Evolutionary conservation across 2,113 vertebrate genomes (phyloP).

Genomic region (Epinephelus moara): DNA sequence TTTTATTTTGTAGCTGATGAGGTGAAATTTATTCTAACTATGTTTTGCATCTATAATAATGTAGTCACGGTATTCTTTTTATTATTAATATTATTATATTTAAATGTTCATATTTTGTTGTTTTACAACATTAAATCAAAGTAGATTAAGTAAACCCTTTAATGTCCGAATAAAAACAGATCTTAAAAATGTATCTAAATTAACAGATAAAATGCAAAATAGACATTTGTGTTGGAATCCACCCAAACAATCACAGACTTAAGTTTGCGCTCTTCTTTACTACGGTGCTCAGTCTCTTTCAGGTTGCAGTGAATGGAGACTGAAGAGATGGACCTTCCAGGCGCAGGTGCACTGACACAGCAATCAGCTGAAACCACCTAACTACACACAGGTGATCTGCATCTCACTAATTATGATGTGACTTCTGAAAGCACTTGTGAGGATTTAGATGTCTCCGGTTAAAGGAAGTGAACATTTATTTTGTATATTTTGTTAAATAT

Average conservation of each 20-base stretch:
- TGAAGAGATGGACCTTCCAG: not conserved
- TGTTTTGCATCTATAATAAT: no score
- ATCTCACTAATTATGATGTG: not conserved
- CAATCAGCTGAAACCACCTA: not conserved
- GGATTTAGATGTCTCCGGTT: not conserved
- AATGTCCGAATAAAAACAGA: not conserved
- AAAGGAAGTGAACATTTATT: not conserved
- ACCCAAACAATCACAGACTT: not conserved
- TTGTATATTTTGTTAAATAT: not conserved
- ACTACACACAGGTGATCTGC: not conserved
- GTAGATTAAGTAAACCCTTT: not conserved
- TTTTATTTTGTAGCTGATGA: not conserved
- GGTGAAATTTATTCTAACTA: not conserved
- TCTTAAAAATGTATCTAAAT: not conserved
- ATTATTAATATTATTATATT: not conserved
- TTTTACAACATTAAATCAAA: not conserved
- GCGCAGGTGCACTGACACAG: not conserved
- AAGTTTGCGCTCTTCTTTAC: not conserved
- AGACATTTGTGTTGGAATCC: not conserved
- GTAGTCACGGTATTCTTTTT: no score
- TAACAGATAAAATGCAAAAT: not conserved
- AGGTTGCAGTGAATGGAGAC: not conserved
- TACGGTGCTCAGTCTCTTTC: not conserved
- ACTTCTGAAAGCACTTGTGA: not conserved
- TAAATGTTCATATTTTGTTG: not conserved